Percentiles rank a stretch among this genome's conserved stretches.
phyloP scores from a whole-genome alignment of 2,113 vertebrate species.

The Lycaon pictus region DNA sequence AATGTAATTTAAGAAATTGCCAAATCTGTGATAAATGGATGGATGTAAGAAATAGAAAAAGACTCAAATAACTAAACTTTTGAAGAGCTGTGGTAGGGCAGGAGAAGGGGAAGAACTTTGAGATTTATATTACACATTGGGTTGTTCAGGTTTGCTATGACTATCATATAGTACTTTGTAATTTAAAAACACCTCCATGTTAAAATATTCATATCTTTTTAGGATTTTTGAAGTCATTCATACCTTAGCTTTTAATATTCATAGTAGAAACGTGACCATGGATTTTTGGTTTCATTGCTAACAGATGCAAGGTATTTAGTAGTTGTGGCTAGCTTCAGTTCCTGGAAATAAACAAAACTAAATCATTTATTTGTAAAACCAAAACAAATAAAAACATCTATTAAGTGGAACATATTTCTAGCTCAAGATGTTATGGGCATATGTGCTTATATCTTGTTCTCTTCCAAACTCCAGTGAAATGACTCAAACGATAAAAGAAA shows the following conservation, averaged over 20 bases:
- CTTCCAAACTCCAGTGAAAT: neutral
- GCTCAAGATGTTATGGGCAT: neutral
- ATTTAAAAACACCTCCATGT: neutral
- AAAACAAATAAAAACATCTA: conserved; percentile 8
- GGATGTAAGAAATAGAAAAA: neutral
- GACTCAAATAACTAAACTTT: neutral
- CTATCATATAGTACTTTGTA: neutral
- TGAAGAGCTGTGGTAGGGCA: neutral
- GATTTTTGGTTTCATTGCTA: neutral
- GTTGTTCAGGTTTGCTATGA: neutral
- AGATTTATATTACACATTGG: neutral
- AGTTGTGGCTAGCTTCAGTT: neutral
- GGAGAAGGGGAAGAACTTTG: too few relatives aligned
- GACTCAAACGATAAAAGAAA: neutral
- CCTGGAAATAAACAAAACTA: neutral
- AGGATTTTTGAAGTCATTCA: neutral
- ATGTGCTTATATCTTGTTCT: neutral
- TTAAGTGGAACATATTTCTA: neutral
- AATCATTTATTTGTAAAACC: conserved; percentile 14
- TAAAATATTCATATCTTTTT: neutral
- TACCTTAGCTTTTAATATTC: neutral
- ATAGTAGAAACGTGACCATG: neutral
- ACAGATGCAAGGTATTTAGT: neutral
- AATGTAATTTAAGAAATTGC: neutral
- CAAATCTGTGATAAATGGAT: neutral